phyloP scores from a whole-genome alignment of 1,140 invertebrate species.

The Venturia canescens region DNA sequence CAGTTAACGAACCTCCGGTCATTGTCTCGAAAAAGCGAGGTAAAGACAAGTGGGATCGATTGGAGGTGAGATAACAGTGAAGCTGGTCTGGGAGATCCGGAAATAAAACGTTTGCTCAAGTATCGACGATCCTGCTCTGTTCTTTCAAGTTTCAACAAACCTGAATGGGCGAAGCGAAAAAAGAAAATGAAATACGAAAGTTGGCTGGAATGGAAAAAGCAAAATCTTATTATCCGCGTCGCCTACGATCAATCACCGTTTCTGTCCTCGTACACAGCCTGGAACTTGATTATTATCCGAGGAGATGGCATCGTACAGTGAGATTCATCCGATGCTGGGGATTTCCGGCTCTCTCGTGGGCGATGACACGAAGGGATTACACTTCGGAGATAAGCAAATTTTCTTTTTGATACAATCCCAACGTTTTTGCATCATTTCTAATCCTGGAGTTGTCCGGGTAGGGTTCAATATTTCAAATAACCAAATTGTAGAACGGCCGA shows the following conservation, averaged over 20 bases:
- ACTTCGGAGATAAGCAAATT: not conserved
- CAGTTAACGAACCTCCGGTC: too few relatives aligned
- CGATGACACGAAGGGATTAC: not conserved
- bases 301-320: not conserved
- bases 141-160: not conserved
- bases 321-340: not conserved
- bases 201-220: not conserved
- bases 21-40: too few relatives aligned
- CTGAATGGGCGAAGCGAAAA: not conserved
- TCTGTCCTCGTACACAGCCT: not conserved
- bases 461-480: too few relatives aligned
- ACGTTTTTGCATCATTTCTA: too few relatives aligned
- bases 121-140: not conserved
- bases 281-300: not conserved
- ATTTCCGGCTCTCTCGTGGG: not conserved
- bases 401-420: not conserved
- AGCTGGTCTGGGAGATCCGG: too few relatives aligned
- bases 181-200: not conserved
- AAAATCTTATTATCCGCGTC: not conserved
- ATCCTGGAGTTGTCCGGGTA: too few relatives aligned
- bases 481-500: too few relatives aligned
- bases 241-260: not conserved
- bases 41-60: too few relatives aligned
- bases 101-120: too few relatives aligned
- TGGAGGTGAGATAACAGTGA: too few relatives aligned